phyloP scores from a whole-genome alignment of 2,797 vertebrate genomes.

The Thamnophis elegans region DNA sequence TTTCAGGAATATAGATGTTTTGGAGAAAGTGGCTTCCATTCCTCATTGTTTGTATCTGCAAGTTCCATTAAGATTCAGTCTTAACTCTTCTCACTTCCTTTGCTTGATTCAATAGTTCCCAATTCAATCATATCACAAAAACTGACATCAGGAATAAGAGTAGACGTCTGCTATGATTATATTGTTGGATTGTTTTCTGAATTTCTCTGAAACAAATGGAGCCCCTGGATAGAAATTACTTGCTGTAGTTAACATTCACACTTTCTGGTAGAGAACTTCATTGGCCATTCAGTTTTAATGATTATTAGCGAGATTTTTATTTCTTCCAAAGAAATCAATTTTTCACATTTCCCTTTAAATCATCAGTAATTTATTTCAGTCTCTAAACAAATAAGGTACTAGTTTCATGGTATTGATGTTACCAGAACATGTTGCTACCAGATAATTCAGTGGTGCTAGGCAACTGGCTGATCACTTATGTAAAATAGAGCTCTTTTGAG shows the following conservation, averaged over 20 bases:
- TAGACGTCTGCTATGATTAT: background rate
- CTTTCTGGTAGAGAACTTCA: background rate
- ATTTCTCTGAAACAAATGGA: background rate
- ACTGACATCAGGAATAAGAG: background rate
- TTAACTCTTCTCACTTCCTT: background rate
- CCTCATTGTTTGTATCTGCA: background rate
- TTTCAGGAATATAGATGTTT: background rate
- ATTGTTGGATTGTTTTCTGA: background rate
- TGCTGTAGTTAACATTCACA: background rate
- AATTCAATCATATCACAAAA: background rate
- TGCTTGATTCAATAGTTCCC: background rate
- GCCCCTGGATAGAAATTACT: background rate
- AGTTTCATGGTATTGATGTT: background rate
- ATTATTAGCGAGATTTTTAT: fast-evolving
- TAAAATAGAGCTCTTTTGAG: background rate
- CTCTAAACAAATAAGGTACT: background rate
- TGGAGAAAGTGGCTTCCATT: background rate
- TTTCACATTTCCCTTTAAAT: background rate
- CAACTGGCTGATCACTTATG: slow-evolving; percentile 6
- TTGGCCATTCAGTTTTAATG: background rate
- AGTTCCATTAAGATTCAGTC: background rate
- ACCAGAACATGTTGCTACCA: background rate
- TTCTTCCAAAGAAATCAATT: background rate
- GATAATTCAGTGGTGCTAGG: background rate
- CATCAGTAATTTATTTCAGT: background rate